phyloP scores from a whole-genome alignment of 2,113 vertebrate genomes.

The Brachyhypopomus occidentalis region DNA sequence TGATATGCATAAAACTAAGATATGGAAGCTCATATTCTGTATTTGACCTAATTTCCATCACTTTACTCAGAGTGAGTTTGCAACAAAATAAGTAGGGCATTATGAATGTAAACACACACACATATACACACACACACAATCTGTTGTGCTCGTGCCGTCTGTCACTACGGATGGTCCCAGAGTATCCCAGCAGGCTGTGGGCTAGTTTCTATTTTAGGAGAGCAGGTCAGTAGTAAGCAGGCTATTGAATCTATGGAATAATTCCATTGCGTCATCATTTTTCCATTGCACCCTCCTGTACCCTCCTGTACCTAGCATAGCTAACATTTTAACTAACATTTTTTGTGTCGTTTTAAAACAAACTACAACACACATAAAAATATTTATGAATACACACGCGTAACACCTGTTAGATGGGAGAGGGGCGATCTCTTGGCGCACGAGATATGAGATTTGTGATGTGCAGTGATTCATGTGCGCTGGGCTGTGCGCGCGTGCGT shows the following conservation, averaged over 20 bases:
- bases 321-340: conserved; percentile 25
- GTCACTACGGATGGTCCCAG: conserved; percentile 37
- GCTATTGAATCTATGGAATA: conserved; percentile 46
- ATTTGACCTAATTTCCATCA: not conserved
- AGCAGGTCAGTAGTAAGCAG: conserved; percentile 37
- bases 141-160: conserved; percentile 50
- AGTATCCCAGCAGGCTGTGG: conserved; percentile 42
- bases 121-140: conserved; percentile 41
- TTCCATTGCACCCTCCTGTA: conserved; percentile 41
- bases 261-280: conserved; percentile 44
- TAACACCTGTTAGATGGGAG: too few species aligned
- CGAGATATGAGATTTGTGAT: too few species aligned
- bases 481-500: conserved; percentile 27
- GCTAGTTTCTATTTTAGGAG: conserved; percentile 45
- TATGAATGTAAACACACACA: conserved; percentile 50
- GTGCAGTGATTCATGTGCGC: not conserved
- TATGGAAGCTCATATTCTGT: not conserved
- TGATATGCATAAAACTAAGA: too few species aligned
- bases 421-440: too few species aligned
- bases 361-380: not conserved
- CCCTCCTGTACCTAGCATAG: conserved; percentile 35
- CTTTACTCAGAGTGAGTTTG: not conserved
- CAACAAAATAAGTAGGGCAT: not conserved
- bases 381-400: not conserved
- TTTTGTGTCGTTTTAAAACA: not conserved